Conservation (phyloP, 2,888 invertebrate genomes). For the Cyrtodaria siliqua region DNA sequence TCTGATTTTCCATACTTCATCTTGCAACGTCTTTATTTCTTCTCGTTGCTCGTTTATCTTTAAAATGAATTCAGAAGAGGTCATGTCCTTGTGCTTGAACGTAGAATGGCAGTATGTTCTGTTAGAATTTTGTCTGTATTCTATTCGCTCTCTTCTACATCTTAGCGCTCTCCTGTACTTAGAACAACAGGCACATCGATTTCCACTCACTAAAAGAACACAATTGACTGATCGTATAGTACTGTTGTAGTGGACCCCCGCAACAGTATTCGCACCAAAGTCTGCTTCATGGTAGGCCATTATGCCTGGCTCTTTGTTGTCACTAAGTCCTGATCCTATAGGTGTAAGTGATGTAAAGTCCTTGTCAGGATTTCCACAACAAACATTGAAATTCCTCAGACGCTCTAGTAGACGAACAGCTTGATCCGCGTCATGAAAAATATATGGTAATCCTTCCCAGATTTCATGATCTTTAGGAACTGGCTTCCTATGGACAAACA, state of each 20-base stretch:
- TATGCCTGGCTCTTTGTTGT: not conserved
- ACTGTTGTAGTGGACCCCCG: not conserved
- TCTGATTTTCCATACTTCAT: constrained; percentile 11
- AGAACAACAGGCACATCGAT: too few relatives aligned
- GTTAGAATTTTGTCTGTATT: too few relatives aligned
- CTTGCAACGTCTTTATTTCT: constrained; percentile 28
- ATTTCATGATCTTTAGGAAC: too few relatives aligned
- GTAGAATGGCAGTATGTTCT: too few relatives aligned
- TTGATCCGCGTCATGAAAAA: too few relatives aligned
- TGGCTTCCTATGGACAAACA: too few relatives aligned
- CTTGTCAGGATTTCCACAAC: not conserved
- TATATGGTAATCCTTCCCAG: too few relatives aligned
- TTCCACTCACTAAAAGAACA: too few relatives aligned
- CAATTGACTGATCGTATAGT: not conserved
- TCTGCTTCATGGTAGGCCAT: not conserved
- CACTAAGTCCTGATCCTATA: not conserved
- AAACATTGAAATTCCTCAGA: not conserved
- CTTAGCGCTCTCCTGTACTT: too few relatives aligned
- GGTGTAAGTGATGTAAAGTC: not conserved
- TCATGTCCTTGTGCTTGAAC: constrained; percentile 26
- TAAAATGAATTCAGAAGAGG: constrained; percentile 1
- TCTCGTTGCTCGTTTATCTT: constrained; percentile 28
- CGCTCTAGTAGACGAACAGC: too few relatives aligned
- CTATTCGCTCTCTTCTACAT: too few relatives aligned
- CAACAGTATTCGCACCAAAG: not conserved